Percentiles rank a stretch among this genome's conserved stretches.
Conservation (phyloP, 2,113 vertebrate species). For the Catharus bicknelli region DNA sequence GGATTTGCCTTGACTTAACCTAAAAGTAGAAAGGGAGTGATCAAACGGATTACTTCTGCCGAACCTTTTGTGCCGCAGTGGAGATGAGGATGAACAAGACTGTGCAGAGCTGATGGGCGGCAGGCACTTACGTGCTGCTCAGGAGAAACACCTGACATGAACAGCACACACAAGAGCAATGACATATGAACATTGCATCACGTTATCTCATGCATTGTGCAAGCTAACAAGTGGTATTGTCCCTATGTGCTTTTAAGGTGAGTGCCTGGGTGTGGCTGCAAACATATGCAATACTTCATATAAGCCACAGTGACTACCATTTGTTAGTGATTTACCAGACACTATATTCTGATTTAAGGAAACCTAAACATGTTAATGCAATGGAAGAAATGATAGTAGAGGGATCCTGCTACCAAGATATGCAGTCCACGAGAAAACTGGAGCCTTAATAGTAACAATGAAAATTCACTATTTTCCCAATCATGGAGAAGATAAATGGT, state of each 20-base stretch:
- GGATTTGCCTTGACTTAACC: background rate
- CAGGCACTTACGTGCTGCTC: background rate
- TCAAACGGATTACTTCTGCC: background rate
- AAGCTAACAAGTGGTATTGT: constrained; percentile 7
- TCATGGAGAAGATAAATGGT: background rate
- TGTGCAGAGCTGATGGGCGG: background rate
- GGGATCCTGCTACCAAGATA: background rate
- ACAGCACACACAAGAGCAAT: background rate
- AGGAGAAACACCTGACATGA: background rate
- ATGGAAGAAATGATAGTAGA: background rate
- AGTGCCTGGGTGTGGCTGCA: constrained; percentile 33
- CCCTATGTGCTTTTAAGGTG: constrained; percentile 21
- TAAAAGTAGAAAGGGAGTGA: background rate
- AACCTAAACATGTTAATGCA: background rate
- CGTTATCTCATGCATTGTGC: constrained; percentile 17
- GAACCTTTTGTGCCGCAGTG: background rate
- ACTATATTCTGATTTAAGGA: background rate
- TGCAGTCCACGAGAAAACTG: background rate
- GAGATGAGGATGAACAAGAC: background rate
- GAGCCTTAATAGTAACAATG: background rate
- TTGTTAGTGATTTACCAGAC: background rate
- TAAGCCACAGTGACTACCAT: background rate
- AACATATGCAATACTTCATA: background rate
- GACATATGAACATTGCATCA: background rate
- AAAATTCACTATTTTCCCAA: background rate